A percentile compares a stretch with the other conserved stretches of the same genome.
Evolutionary conservation across 2,888 invertebrate genomes (phyloP).

Genomic region (Cantharis nigra): DNA sequence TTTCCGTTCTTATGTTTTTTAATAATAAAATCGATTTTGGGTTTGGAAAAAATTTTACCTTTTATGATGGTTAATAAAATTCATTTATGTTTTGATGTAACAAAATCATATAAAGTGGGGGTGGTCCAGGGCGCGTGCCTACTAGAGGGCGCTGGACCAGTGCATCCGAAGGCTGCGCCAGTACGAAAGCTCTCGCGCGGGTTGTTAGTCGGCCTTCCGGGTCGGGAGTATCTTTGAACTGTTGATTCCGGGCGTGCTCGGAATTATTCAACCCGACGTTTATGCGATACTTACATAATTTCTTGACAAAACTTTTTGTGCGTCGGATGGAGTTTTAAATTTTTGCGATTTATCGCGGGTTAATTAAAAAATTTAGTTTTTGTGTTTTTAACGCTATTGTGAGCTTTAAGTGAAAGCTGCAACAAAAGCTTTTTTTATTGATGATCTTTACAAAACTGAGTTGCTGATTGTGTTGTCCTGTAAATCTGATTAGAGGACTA

Average conservation of each 20-base stretch:
- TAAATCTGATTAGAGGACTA: constrained; percentile 22
- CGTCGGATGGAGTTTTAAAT: not conserved
- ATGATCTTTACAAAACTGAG: constrained; percentile 12
- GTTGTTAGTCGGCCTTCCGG: constrained; percentile 21
- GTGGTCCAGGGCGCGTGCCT: constrained; percentile 32
- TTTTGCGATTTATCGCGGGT: not conserved
- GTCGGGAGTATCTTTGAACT: constrained; percentile 22
- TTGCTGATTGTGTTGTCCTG: constrained; percentile 20
- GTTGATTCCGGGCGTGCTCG: constrained; percentile 33
- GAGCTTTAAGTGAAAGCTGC: constrained; percentile 1
- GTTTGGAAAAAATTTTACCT: not conserved
- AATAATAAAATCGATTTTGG: not conserved
- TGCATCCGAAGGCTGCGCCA: constrained; percentile 33
- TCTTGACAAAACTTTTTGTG: not conserved
- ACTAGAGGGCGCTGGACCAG: constrained; percentile 34
- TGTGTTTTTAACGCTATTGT: not conserved
- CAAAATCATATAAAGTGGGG: constrained; percentile 37
- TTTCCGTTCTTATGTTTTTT: not conserved
- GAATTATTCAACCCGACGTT: constrained; percentile 5
- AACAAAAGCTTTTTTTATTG: constrained; percentile 21
- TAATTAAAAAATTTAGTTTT: not conserved
- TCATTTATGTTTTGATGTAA: constrained; percentile 43
- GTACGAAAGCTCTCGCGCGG: constrained; percentile 28
- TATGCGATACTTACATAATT: not conserved
- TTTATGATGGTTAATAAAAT: constrained; percentile 33